Conservation (phyloP, 2,888 invertebrate genomes). For the Leptopilina myrica region DNA sequence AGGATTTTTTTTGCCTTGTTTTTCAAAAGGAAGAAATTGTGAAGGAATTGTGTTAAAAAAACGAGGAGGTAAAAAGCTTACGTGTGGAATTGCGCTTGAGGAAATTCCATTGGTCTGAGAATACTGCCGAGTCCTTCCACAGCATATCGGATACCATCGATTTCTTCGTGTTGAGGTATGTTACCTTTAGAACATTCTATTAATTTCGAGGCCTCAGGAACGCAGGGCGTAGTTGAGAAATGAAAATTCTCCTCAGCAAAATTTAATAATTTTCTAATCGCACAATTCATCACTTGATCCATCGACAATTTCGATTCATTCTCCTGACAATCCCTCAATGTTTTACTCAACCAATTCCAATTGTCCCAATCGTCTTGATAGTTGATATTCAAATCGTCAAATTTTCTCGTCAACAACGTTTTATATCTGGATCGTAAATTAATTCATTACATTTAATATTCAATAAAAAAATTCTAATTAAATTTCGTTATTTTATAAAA, state of each 20-base stretch:
- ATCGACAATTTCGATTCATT: constrained; percentile 59
- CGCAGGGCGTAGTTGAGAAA: constrained; percentile 18
- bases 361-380: constrained; percentile 68
- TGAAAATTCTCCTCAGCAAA: constrained; percentile 36
- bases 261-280: constrained; percentile 47
- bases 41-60: too few species aligned
- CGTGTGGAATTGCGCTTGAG: constrained; percentile 5
- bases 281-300: constrained; percentile 65
- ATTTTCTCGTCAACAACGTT: constrained; percentile 62
- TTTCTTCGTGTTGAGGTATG: not conserved
- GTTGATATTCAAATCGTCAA: constrained; percentile 64
- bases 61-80: not conserved
- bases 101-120: constrained; percentile 16
- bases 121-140: constrained; percentile 25
- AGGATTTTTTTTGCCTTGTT: too few species aligned
- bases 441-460: not conserved
- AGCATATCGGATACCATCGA: constrained; percentile 24
- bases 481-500: too few species aligned
- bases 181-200: constrained; percentile 42
- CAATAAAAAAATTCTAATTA: not conserved
- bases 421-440: constrained; percentile 58
- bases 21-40: too few species aligned
- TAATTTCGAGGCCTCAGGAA: constrained; percentile 45
- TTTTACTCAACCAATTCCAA: constrained; percentile 68
- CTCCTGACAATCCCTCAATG: constrained; percentile 64